Percentiles rank a stretch among this genome's conserved stretches.
phyloP scores from a whole-genome alignment of 2,113 vertebrate genomes.

The Prunella himalayana region DNA sequence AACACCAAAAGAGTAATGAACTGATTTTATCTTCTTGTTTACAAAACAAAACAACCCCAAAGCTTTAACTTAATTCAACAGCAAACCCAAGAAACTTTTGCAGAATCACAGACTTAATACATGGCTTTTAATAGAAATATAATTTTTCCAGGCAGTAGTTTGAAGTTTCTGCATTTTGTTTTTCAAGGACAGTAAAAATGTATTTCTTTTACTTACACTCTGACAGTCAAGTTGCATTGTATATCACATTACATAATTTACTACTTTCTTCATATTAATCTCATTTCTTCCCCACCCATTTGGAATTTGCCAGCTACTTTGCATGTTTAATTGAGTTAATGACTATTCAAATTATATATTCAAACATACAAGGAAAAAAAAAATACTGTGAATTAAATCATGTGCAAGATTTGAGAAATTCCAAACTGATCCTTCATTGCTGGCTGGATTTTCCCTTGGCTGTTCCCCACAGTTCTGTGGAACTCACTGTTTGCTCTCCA shows the following conservation, averaged over 20 bases:
- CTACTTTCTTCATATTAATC: neutral
- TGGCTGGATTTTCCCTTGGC: neutral
- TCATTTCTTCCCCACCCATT: neutral
- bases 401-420: neutral
- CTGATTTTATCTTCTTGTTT: neutral
- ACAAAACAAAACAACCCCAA: neutral
- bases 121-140: neutral
- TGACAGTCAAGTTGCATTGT: neutral
- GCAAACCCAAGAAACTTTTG: neutral
- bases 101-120: neutral
- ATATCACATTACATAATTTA: neutral
- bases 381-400: neutral
- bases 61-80: neutral
- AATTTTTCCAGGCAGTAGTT: neutral
- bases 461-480: neutral
- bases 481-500: slow-evolving; percentile 74
- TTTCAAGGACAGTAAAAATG: neutral
- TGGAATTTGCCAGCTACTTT: neutral
- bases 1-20: neutral
- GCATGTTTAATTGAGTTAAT: neutral
- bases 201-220: neutral
- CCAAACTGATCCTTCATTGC: neutral
- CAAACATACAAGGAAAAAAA: neutral
- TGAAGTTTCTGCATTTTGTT: neutral
- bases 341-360: neutral